A percentile compares a stretch with the other conserved stretches of the same genome.
phyloP scores from a whole-genome alignment of 2,888 invertebrate species.

The Phoenoteleia sp. region DNA sequence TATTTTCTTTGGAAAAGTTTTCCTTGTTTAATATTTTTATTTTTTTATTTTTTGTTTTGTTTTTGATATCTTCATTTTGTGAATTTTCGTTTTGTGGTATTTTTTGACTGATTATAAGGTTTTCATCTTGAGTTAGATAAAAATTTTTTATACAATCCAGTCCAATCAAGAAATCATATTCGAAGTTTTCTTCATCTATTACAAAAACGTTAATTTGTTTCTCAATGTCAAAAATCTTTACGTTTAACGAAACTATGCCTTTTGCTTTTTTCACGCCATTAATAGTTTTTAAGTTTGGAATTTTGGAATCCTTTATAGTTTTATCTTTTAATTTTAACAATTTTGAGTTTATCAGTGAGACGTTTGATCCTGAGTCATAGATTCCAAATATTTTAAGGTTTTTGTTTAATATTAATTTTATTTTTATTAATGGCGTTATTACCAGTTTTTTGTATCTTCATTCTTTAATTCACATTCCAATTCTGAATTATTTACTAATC shows the following conservation, averaged over 20 bases:
- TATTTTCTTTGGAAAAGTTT: conserved; percentile 1
- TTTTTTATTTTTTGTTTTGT: conserved; percentile 21
- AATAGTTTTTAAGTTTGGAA: background rate
- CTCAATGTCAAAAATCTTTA: background rate
- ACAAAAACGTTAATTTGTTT: background rate
- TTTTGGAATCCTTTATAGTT: background rate
- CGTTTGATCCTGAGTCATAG: conserved; percentile 75
- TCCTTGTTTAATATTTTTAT: conserved; percentile 1
- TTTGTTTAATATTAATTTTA: conserved; percentile 69
- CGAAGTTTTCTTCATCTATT: background rate
- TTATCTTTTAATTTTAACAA: conserved; percentile 15
- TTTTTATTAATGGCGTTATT: conserved; percentile 72
- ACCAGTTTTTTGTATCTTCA: conserved; percentile 72
- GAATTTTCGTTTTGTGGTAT: conserved; percentile 26
- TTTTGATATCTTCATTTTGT: conserved; percentile 34
- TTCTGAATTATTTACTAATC: conserved; percentile 68
- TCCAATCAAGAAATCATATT: conserved; percentile 29
- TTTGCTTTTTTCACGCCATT: background rate
- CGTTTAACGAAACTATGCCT: background rate
- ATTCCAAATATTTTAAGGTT: conserved; percentile 55
- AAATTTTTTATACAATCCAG: conserved; percentile 50
- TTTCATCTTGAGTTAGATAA: conserved; percentile 45
- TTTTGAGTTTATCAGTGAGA: conserved; percentile 71
- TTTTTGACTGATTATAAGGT: conserved; percentile 29
- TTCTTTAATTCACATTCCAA: conserved; percentile 64